Conservation (phyloP, 2,797 vertebrate genomes). For the Chaetophractus vellerosus region DNA sequence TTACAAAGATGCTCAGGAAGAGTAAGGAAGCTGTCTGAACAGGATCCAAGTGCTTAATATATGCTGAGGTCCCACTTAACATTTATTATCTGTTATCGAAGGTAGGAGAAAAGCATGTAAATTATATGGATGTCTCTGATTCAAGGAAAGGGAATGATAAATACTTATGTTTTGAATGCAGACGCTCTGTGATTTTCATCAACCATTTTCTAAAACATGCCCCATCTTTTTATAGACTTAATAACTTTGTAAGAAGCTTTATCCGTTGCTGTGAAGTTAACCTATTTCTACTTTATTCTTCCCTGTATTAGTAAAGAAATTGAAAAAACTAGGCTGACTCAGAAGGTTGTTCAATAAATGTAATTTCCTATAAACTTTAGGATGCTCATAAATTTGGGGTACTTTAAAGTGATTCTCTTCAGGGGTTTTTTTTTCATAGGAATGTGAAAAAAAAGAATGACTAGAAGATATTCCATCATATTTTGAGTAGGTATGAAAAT, state of each 20-base stretch:
- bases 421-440: not conserved
- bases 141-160: conserved; percentile 76
- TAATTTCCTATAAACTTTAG: not conserved
- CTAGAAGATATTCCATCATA: conserved; percentile 29
- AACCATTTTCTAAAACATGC: conserved; percentile 73
- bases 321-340: not conserved
- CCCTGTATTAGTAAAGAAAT: not conserved
- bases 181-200: conserved; percentile 77
- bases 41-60: conserved; percentile 83
- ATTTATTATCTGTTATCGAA: conserved; percentile 84
- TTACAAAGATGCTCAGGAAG: conserved; percentile 78
- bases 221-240: conserved; percentile 73
- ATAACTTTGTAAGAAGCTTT: conserved; percentile 64
- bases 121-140: conserved; percentile 79
- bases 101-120: conserved; percentile 72
- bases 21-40: conserved; percentile 83
- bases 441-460: not conserved
- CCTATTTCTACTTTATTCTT: conserved; percentile 1
- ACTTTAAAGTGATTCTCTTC: not conserved
- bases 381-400: not conserved
- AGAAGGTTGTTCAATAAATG: not conserved
- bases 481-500: conserved; percentile 47
- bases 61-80: conserved; percentile 82
- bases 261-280: conserved; percentile 2
- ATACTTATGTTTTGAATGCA: conserved; percentile 71